Evolutionary conservation across 2,888 invertebrate genomes (phyloP).

Genomic region (Andrena bucephala): DNA sequence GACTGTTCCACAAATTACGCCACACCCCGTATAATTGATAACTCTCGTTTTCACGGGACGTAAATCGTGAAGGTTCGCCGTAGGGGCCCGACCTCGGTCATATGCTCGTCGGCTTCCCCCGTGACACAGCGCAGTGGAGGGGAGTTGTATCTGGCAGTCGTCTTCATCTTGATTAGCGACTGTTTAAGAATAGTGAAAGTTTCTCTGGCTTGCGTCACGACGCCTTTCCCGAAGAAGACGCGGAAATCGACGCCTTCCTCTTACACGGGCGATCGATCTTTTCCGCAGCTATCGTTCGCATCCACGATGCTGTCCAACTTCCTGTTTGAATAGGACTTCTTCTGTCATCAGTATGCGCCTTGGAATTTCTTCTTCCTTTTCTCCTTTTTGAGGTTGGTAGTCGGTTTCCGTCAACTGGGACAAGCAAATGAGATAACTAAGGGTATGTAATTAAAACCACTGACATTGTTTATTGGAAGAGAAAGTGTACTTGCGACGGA

Average conservation of each 20-base stretch:
- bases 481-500: slow-evolving; percentile 36
- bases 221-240: slow-evolving; percentile 61
- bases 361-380: neutral
- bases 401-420: neutral
- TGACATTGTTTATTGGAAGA: slow-evolving; percentile 35
- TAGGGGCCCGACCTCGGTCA: slow-evolving; percentile 17
- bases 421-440: neutral
- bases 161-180: slow-evolving; percentile 67
- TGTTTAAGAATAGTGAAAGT: slow-evolving; percentile 70
- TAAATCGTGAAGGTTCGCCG: slow-evolving; percentile 26
- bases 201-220: slow-evolving; percentile 59
- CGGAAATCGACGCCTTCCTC: slow-evolving; percentile 63
- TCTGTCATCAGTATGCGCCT: neutral
- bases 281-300: slow-evolving; percentile 33
- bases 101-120: neutral
- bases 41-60: slow-evolving; percentile 32
- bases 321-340: neutral
- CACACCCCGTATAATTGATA: slow-evolving; percentile 1
- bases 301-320: neutral
- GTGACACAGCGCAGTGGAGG: neutral
- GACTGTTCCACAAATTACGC: no score
- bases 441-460: neutral
- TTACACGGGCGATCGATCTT: slow-evolving; percentile 55
- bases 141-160: slow-evolving; percentile 33
- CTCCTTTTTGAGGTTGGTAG: no score